Base-by-base conservation (phyloP, 2,888 invertebrate genomes). In the Trichogramma evanescens region DNA sequence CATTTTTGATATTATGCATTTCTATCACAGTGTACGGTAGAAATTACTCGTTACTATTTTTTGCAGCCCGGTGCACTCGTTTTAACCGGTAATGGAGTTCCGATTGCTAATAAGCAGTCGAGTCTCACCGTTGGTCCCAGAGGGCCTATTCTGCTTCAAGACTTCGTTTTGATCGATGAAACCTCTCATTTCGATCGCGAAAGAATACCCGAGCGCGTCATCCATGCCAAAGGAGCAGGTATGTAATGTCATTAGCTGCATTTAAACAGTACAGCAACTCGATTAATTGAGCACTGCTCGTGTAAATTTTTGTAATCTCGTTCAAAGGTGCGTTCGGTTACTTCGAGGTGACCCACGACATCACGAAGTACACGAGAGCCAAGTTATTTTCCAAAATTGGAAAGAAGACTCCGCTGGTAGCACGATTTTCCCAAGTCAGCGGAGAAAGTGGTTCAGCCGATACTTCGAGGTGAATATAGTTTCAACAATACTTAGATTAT, bases 211-310 rank as follows among this genome's bases (percentile, higher is more conserved):
- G 96, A 97, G 76, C 85, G 96, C 68, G 95, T 95, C 1, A 95
- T 95, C 3, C 95, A 95, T 78, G 96, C 96, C 1, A 97, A 97
- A 78, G 97, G 96, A 65, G 93, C 91, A 50, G 94, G 84, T 81
- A 68, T 66, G 8, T 45, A 9, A 9, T 45, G 9, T 9, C 8
- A 9, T 45, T 45, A 9, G 8, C n/a, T 45, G n/a, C 45, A 45
- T 26, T 26, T 26, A 26, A 26, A 26, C 26, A 2, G 26, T 26
- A 26, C 26, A 26, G 26, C 26, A 26, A 26, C 26, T 26, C 26
- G 26, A 26, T 26, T 26, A 26, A 26, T 26, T 26, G 26, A 26
- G 2, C 26, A 26, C 26, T 26, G 26, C 26, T 26, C 26, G 26
- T 26, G 26, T 26, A 26, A 26, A 26, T 26, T 26, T 1, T 26